Percentiles rank a stretch among this genome's conserved stretches.
Conservation (phyloP, 2,113 vertebrate species). For the Heterotilapia buettikoferi region DNA sequence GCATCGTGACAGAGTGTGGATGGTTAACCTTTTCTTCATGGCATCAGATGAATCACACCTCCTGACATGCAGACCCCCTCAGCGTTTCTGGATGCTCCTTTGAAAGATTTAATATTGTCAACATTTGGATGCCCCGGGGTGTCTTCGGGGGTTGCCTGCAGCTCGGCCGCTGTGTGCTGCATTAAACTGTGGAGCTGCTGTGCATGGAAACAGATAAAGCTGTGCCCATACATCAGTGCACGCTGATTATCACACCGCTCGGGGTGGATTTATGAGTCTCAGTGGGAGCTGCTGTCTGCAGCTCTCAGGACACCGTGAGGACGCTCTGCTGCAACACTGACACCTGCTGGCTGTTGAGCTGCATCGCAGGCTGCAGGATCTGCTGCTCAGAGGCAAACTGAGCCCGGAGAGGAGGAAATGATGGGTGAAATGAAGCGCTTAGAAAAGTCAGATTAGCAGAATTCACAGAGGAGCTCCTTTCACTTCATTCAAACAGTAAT, state of each 20-base stretch:
- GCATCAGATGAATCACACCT: neutral
- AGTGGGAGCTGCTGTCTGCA: neutral
- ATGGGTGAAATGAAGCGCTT: neutral
- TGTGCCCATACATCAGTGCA: neutral
- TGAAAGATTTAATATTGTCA: neutral
- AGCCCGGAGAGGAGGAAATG: neutral
- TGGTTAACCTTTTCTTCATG: neutral
- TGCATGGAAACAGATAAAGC: neutral
- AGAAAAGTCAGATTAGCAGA: neutral
- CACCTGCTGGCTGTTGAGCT: conserved; percentile 50
- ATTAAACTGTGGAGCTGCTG: neutral
- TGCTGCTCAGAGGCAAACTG: neutral
- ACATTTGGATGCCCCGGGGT: neutral
- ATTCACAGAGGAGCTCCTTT: neutral
- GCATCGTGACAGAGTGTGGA: neutral
- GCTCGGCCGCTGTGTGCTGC: neutral
- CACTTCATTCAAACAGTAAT: neutral
- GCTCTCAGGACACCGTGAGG: neutral
- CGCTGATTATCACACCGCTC: neutral
- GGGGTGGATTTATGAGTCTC: neutral
- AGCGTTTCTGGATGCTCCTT: neutral
- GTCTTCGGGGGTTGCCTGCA: neutral
- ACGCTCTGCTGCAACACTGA: conserved; percentile 42
- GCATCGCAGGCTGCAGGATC: neutral
- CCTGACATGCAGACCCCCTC: neutral